A percentile compares a stretch with the other conserved stretches of the same genome.
phyloP scores from a whole-genome alignment of 1,140 invertebrate species.

The Drepana arcuata region DNA sequence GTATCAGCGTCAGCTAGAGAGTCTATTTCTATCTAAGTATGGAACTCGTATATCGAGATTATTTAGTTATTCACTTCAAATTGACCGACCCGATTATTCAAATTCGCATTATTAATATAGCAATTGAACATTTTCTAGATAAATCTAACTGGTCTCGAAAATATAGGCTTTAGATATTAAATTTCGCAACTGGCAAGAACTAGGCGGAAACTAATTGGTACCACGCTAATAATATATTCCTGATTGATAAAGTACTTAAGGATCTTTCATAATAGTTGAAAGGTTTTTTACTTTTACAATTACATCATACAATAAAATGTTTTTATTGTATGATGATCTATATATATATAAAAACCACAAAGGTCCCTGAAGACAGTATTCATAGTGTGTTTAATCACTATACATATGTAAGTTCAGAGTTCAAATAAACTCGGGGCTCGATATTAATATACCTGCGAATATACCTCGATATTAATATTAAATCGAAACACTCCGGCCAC shows the following conservation, averaged over 20 bases:
- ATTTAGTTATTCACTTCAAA: slow-evolving; percentile 2
- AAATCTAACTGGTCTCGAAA: slow-evolving; percentile 11
- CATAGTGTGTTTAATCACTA: not conserved
- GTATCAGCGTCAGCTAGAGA: not conserved
- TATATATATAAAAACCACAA: not conserved
- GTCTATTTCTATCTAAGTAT: slow-evolving; percentile 1
- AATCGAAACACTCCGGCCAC: too few species aligned
- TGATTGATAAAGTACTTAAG: too few species aligned
- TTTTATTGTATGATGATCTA: not conserved
- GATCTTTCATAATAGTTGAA: too few species aligned
- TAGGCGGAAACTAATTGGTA: slow-evolving; percentile 18
- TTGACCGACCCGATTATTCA: slow-evolving; percentile 9
- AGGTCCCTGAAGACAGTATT: not conserved
- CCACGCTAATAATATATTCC: slow-evolving; percentile 9
- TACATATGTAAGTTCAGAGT: slow-evolving; percentile 5
- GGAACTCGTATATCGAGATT: too few species aligned
- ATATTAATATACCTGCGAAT: too few species aligned
- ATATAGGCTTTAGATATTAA: slow-evolving; percentile 15
- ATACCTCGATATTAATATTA: too few species aligned
- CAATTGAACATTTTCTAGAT: slow-evolving; percentile 6
- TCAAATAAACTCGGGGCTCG: too few species aligned
- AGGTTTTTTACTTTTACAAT: too few species aligned
- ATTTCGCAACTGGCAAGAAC: slow-evolving; percentile 18
- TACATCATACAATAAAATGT: slow-evolving; percentile 4
- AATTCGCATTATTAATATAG: slow-evolving; percentile 11